Base-by-base conservation (phyloP, 2,888 invertebrate species). In the Parnassius apollo region DNA sequence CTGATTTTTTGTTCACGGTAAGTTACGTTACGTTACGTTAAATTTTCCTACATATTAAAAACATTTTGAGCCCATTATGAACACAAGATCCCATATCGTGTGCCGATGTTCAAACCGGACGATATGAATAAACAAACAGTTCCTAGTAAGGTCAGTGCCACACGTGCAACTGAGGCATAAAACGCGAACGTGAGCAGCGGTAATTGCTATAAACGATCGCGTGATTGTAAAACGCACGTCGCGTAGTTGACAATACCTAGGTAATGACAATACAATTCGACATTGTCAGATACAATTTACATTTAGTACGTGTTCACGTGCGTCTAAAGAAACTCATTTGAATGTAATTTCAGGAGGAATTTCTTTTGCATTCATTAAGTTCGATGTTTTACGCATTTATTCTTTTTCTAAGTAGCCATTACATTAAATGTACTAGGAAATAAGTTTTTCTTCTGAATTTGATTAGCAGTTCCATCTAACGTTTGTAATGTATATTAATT, bases 51-150 rank as follows among this genome's bases (percentile, higher is more conserved):
- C 54, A 58, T 68, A 69, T 71, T 69, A 70, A 69, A 73, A 72
- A 70, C 18, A 68, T 72, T 73, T 69, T 69, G 70, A 69, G 68
- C 64, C 64, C 66, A 70, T 72, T 71, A 70, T 57, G 59, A 63
- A 58, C 55, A 57, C 55, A 59, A 18, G 61, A 57, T 68, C 51
- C 44, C n/a, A 60, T 59, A 69, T 71, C 63, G 71, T 70, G 65
- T 70, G 70, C 67, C 63, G 69, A 65, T 59, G 25, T 67, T 61
- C 56, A 52, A 59, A 50, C 25, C 45, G 61, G 66, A 48, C 58
- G 48, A 59, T 64, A 68, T 71, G 71, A 73, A 73, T 69, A 68
- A 66, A 65, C 65, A 69, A 69, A 64, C 64, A 57, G 55, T 63
- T 65, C 66, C 59, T 35, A 60, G 64, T 69, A 68, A 68, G 65